Base-by-base conservation (phyloP, 2,797 vertebrate genomes). In the Nannoperca australis region DNA sequence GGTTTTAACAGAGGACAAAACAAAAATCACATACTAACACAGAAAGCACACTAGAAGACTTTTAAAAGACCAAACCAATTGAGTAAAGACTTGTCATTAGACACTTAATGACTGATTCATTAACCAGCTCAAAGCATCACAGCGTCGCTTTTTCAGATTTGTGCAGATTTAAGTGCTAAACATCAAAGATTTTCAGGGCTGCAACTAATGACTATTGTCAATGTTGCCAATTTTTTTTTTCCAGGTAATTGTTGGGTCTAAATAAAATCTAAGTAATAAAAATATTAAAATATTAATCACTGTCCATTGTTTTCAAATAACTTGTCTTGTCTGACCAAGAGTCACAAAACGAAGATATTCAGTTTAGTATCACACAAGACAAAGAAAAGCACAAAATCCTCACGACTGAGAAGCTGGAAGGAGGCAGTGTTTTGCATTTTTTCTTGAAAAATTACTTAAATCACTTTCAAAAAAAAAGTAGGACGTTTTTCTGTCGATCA, bases 61-160 rank as follows among this genome's bases (percentile, higher is more conserved):
- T 47, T 18, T 60, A 45, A 73, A 56, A 27, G 36, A 36, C 36
- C 65, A 62, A 78, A 50, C 32, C 40, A 54, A 68, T 59, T 30
- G 34, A 44, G 24, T 66, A 73, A 81, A 72, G 14, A 45, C 22
- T 59, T 40, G 5, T 22, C 2, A 5, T n/a, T 42, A 22, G 18
- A 67, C 10, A 62, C 66, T 62, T 66, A 66, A 44, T 6, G 24
- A 44, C 3, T 42, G 20, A 66, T 34, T 71, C 3, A 63, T 34
- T 45, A 20, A 69, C 0, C 11, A 60, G n/a, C 24, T 76, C 18
- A 76, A 58, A 78, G 7, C 15, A 40, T 27, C 24, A 27, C 20
- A 56, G 58, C 22, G 49, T 62, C 18, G 9, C 3, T 8, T 54
- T 38, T 38, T 64, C 20, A 53, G 15, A 45, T 80, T 44, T 75